Evolutionary conservation across 2,113 vertebrate genomes (phyloP).

Genomic region (Nettapus auritus): DNA sequence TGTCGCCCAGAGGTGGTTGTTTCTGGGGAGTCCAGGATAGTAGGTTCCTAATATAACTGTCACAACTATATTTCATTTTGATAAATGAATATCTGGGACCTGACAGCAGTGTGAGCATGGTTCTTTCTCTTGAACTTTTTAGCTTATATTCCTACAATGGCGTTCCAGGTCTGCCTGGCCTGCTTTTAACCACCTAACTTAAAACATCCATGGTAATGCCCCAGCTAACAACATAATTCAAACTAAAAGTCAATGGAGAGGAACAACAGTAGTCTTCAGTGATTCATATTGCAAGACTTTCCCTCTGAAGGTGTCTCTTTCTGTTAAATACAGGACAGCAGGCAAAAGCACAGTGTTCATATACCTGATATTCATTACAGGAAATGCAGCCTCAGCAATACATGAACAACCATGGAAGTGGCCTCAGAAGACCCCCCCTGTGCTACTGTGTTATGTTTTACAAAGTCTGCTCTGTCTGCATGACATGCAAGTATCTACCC

Average conservation of each 20-base stretch:
- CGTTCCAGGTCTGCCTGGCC: no score
- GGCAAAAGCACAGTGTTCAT: neutral
- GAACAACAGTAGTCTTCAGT: neutral
- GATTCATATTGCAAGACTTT: neutral
- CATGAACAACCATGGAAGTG: neutral
- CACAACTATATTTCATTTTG: neutral
- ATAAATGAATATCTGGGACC: neutral
- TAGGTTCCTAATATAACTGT: neutral
- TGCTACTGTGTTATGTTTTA: neutral
- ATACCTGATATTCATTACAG: neutral
- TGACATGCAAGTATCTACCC: neutral
- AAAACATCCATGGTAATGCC: neutral
- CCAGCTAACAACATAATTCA: neutral
- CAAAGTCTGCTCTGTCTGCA: neutral
- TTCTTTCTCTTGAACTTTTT: neutral
- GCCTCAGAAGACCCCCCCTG: neutral
- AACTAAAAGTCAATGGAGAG: neutral
- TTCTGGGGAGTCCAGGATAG: neutral
- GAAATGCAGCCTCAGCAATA: neutral
- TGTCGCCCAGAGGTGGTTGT: accelerated
- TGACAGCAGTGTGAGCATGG: neutral
- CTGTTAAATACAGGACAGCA: neutral
- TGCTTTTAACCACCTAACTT: neutral
- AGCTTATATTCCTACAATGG: neutral
- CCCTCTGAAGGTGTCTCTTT: neutral